Evolutionary conservation across 2,797 vertebrate species (phyloP), one percentile per base, ranked within the genome.

Genomic region (Scleropages formosus): DNA sequence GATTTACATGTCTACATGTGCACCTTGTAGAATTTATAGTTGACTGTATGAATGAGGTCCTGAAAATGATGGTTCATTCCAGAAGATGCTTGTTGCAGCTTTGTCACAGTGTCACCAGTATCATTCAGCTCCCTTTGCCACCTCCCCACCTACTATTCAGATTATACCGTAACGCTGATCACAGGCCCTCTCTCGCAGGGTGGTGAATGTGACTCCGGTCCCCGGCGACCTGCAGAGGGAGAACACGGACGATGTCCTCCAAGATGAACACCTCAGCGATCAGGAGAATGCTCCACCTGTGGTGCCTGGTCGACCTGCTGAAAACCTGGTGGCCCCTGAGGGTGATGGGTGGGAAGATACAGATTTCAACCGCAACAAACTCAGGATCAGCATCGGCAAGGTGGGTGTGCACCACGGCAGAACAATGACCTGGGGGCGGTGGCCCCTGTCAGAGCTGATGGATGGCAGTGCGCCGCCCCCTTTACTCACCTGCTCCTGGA

Each of bases 371-470:
- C 94, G 97, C 80, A 98, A 99, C 94, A 94, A 97, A 90, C 96
- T 99, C 88, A 93, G 97, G 88, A 98, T 99, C 90, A 98, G 95
- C 91, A 93, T 99, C 64, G 94, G 94, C 92, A 98, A 98, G 95
- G 96, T 98, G 89, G 86, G 20, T 4, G 11, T n/a, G 4, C 9
- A 9, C 12, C 20, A 9, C 12, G 24, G 65, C n/a, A 12, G 56
- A 22, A 1, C 3, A 27, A 53, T 58, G 27, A 59, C 16, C 44
- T 18, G 39, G 51, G 27, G 0, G 65, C 31, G 18, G 53, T 75
- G 11, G n/a, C 26, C 4, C 16, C 73, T 65, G 47, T 75, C 56
- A 18, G 8, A 27, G 64, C 22, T 56, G 63, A 47, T 69, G 53
- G 51, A 68, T 75, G 63, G 51, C 26, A 46, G 49, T 44, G 24